Evolutionary conservation across 2,888 invertebrate genomes (phyloP), one percentile per base, ranked within the genome.

Genomic region (Erebia epiphron): DNA sequence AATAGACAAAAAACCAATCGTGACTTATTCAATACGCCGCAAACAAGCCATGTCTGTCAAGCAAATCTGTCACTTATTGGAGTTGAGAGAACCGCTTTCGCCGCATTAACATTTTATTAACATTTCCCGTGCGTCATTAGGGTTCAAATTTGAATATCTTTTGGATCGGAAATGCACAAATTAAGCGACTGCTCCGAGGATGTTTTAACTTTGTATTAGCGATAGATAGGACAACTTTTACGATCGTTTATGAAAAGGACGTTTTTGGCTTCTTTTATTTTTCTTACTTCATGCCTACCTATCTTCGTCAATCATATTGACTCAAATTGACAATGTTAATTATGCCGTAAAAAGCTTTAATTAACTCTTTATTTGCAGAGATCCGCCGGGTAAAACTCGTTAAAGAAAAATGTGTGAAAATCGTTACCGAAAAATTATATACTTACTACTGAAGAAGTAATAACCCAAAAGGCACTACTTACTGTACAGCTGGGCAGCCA

Each of bases 61-160:
- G 92, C 92, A 91, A 93, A 92, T 92, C 90, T 91, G 92, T 91
- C 91, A 91, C 91, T 92, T 91, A 91, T 90, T 88, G 89, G 86
- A 77, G 80, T 82, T 78, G 81, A 82, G 82, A 82, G 82, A 84
- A 83, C 89, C 89, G 89, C 91, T 91, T 87, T 89, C 90, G 88
- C 85, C 75, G 84, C 88, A 92, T 92, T 92, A 92, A 91, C 92
- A 92, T 93, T 92, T 91, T 92, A 92, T 92, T 91, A 92, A 91
- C 92, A 92, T 92, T 92, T 91, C 88, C 87, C 87, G 83, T 85
- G 83, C 88, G 88, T 91, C 92, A 93, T 93, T 93, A 93, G 89
- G 86, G 92, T 88, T 87, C 84, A 87, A 88, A 92, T 92, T 93
- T 93, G 92, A 93, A 93, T 92, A 92, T 93, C 92, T 86, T 54